Conservation (phyloP, 2,113 vertebrate genomes). For the Hystrix brachyura region DNA sequence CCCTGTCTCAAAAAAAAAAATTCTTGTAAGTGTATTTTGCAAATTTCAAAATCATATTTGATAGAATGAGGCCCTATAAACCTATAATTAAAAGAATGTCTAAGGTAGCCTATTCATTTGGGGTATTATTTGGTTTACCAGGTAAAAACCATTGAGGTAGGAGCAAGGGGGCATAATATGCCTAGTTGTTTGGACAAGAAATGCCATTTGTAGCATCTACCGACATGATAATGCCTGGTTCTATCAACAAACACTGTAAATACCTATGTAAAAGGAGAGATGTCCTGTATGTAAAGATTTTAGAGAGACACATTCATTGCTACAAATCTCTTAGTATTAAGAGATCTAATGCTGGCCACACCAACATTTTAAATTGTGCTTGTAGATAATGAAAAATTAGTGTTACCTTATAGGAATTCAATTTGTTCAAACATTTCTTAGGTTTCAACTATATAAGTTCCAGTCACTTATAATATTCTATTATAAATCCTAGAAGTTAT, state of each 20-base stretch:
- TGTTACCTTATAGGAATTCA: slow-evolving; percentile 22
- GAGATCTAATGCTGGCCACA: neutral
- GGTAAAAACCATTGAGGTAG: neutral
- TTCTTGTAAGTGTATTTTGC: neutral
- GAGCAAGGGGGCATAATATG: neutral
- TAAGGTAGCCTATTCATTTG: neutral
- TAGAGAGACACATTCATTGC: neutral
- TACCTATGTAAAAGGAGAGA: neutral
- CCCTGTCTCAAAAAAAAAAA: no score
- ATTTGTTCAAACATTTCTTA: neutral
- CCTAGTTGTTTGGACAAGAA: neutral
- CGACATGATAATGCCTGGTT: neutral
- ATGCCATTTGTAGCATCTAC: neutral
- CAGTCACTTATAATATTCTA: neutral
- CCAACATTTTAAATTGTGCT: neutral
- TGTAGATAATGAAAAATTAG: neutral
- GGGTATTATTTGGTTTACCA: neutral
- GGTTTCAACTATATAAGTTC: neutral
- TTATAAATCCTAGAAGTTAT: slow-evolving; percentile 38
- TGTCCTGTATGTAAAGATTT: neutral
- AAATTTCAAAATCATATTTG: neutral
- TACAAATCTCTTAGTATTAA: neutral
- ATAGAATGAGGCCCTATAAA: neutral
- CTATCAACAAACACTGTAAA: neutral
- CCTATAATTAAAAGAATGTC: neutral